Evolutionary conservation across 2,797 vertebrate species (phyloP).

Genomic region (Harpagifer antarcticus): DNA sequence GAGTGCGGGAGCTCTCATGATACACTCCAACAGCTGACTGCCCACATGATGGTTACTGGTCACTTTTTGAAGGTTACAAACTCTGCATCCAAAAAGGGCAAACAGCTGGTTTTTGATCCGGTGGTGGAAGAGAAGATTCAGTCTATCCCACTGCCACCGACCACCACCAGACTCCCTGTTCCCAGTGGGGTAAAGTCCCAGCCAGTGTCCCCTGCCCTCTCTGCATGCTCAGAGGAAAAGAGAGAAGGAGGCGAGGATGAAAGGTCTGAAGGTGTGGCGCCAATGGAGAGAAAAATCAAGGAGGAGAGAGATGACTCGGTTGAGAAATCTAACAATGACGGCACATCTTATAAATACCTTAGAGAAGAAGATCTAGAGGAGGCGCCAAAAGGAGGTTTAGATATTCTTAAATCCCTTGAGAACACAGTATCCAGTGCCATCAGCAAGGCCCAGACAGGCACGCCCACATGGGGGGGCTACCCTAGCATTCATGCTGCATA

Average conservation of each 20-base stretch:
- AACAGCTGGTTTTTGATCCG: slow-evolving; percentile 96
- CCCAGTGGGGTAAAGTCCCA: slow-evolving; percentile 91
- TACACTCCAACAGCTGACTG: slow-evolving; percentile 98
- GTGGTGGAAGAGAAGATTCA: slow-evolving; percentile 98
- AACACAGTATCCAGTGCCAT: slow-evolving; percentile 98
- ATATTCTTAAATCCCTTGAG: slow-evolving; percentile 98
- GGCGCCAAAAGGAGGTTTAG: slow-evolving; percentile 93
- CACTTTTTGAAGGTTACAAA: slow-evolving; percentile 99
- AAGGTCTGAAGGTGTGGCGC: slow-evolving; percentile 82
- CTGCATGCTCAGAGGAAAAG: slow-evolving; percentile 89
- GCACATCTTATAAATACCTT: slow-evolving; percentile 95
- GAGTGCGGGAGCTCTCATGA: slow-evolving; percentile 99
- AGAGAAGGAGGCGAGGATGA: slow-evolving; percentile 87
- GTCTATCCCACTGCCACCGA: slow-evolving; percentile 97
- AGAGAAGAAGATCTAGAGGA: slow-evolving; percentile 98
- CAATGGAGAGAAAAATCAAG: slow-evolving; percentile 91
- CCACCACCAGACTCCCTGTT: slow-evolving; percentile 92
- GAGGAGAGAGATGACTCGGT: slow-evolving; percentile 92
- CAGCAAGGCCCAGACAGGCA: slow-evolving; percentile 98
- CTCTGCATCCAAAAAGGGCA: slow-evolving; percentile 98
- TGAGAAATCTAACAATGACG: slow-evolving; percentile 80
- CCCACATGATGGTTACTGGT: slow-evolving; percentile 99
- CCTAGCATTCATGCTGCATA: slow-evolving; percentile 99
- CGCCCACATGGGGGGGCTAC: slow-evolving; percentile 98
- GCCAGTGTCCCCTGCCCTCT: slow-evolving; percentile 91